Evolutionary conservation across 2,113 vertebrate genomes (phyloP).

Genomic region (Leucoraja erinaceus): DNA sequence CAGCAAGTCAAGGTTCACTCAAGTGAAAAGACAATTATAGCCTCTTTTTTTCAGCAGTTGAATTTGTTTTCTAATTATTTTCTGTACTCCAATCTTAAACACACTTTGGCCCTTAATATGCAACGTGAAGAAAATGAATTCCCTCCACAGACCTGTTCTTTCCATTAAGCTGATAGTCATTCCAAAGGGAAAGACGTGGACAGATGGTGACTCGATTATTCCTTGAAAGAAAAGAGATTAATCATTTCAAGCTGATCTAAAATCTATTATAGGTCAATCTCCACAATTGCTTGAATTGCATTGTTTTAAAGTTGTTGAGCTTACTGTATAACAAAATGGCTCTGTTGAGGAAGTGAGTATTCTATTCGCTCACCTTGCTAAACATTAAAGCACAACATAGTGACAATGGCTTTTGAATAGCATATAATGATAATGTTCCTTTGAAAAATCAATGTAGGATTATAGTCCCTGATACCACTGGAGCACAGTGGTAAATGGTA

Average conservation of each 20-base stretch:
- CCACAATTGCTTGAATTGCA: not conserved
- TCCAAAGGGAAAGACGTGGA: conserved; percentile 50
- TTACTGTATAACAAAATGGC: not conserved
- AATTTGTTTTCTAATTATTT: not conserved
- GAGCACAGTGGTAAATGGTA: not conserved
- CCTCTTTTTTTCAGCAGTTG: not conserved
- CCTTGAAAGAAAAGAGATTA: conserved; percentile 52
- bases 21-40: not conserved
- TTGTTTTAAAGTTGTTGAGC: conserved; percentile 1
- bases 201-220: conserved; percentile 64
- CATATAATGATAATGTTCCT: not conserved
- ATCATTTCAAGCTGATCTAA: conserved; percentile 44
- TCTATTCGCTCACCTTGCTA: not conserved
- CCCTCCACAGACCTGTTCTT: conserved; percentile 47
- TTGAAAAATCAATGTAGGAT: not conserved
- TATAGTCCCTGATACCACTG: not conserved
- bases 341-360: not conserved
- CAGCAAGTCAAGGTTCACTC: not conserved
- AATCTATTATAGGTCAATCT: not conserved
- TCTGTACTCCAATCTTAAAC: not conserved
- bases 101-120: not conserved
- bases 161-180: conserved; percentile 47
- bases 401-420: not conserved
- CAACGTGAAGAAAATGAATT: conserved; percentile 49
- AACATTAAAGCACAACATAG: not conserved